phyloP scores from a whole-genome alignment of 2,113 vertebrate genomes.

The Pyrgilauda ruficollis region DNA sequence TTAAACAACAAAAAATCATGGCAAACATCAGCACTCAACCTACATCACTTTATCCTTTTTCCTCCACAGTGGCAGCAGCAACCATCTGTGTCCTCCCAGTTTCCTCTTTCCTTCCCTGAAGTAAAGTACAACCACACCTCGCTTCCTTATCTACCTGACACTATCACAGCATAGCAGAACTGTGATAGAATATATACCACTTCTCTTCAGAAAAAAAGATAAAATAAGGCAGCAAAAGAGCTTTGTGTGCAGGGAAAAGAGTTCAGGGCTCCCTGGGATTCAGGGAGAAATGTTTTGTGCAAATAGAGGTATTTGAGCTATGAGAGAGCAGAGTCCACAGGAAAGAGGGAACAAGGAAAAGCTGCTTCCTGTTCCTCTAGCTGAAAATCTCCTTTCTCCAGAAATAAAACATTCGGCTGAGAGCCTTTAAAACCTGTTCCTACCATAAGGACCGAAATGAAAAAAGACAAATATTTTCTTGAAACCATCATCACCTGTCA shows the following conservation, averaged over 20 bases:
- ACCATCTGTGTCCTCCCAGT: neutral
- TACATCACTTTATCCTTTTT: neutral
- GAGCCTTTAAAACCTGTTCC: neutral
- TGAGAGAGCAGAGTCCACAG: neutral
- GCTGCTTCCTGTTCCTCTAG: neutral
- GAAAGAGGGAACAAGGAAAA: neutral
- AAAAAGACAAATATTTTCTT: neutral
- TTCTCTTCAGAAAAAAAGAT: neutral
- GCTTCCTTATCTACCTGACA: neutral
- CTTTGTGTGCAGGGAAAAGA: neutral
- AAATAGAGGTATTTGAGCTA: neutral
- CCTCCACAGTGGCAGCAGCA: neutral
- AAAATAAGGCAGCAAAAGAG: neutral
- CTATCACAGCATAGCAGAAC: neutral
- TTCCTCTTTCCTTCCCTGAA: neutral
- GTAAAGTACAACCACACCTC: neutral
- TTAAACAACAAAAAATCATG: neutral
- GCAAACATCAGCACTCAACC: neutral
- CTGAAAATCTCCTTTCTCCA: neutral
- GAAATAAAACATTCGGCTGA: neutral
- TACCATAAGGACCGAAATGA: neutral
- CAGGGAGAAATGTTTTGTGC: neutral
- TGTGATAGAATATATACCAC: neutral
- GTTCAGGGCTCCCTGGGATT: neutral
- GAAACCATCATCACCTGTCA: neutral